Evolutionary conservation across 2,888 invertebrate species (phyloP), one percentile per base, ranked within the genome.

Genomic region (Drosophila leonis): DNA sequence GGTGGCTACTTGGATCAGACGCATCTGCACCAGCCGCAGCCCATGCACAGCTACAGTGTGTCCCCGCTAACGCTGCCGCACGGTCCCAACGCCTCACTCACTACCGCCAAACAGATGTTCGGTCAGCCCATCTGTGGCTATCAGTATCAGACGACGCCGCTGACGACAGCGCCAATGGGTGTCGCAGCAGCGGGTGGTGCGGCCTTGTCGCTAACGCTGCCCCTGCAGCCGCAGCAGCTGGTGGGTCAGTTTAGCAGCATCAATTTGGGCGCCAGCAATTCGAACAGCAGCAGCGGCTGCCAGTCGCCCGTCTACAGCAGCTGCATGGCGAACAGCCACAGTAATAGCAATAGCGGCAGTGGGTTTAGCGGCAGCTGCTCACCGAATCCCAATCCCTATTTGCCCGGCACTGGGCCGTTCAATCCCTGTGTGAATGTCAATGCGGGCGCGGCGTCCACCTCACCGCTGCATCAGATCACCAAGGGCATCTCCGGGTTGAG

Each of bases 401-500:
- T 90, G 75, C 90, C 86, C 6, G 88, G 83, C 54, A 79, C 84
- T 0, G 82, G 87, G 0, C 64, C 82, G 0, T 85, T 88, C 41
- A 86, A 82, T 75, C 77, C 83, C n/a, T 79, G 81, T 24, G 59
- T 71, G 8, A 75, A 59, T 29, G 68, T 71, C 5, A 75, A 64
- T 29, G 69, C 73, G 4, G 93, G 92, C 48, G 91, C 91, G n/a
- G 90, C 91, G n/a, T 90, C 37, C 37, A 37, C 94, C 4, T 94
- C 94, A 0, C 95, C 96, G 0, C 93, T 96, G 52, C 96, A 96
- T 88, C 96, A 96, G 85, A 95, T 95, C 54, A 94, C 94, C 0
- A 94, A 92, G 94, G 96, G 97, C 12, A 94, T 97, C 7, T 96
- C 96, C 88, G 96, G 95, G 44, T 92, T 96, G 18, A 96, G 96